Percentiles rank a stretch among this genome's conserved stretches.
phyloP scores from a whole-genome alignment of 2,113 vertebrate species.

The Pogona vitticeps region DNA sequence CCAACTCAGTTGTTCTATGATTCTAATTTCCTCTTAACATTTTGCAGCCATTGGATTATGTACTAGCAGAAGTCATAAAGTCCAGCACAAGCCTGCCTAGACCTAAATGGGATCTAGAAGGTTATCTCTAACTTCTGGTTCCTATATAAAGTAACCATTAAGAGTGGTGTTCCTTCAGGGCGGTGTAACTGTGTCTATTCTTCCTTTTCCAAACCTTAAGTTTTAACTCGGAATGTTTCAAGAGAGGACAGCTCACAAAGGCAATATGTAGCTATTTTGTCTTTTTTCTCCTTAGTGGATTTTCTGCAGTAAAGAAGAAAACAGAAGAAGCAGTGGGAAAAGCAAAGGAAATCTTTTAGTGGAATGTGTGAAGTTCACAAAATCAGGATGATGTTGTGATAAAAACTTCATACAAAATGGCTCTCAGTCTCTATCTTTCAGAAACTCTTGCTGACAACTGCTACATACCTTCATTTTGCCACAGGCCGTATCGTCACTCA shows the following conservation, averaged over 20 bases:
- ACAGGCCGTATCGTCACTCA: neutral
- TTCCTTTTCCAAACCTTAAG: no score
- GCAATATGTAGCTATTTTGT: no score
- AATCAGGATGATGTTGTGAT: no score
- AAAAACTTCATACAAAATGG: neutral
- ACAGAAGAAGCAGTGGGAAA: no score
- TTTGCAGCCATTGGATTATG: neutral
- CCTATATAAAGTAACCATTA: neutral
- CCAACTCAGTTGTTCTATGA: no score
- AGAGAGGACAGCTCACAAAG: no score
- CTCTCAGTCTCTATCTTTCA: neutral
- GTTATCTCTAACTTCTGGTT: neutral
- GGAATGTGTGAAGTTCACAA: no score
- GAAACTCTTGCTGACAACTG: neutral
- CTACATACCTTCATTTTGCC: neutral
- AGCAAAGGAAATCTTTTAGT: no score
- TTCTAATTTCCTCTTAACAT: neutral
- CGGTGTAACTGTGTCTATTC: neutral
- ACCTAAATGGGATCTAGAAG: neutral
- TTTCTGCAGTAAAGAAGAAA: no score
- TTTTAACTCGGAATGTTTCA: no score
- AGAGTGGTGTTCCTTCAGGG: neutral
- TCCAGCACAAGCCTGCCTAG: neutral
- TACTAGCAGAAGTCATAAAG: neutral
- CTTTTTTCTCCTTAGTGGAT: no score